Evolutionary conservation across 92 coral and sea anemone genomes (phyloP), one percentile per base, ranked within the genome.

Genomic region (Desmophyllum pertusum): DNA sequence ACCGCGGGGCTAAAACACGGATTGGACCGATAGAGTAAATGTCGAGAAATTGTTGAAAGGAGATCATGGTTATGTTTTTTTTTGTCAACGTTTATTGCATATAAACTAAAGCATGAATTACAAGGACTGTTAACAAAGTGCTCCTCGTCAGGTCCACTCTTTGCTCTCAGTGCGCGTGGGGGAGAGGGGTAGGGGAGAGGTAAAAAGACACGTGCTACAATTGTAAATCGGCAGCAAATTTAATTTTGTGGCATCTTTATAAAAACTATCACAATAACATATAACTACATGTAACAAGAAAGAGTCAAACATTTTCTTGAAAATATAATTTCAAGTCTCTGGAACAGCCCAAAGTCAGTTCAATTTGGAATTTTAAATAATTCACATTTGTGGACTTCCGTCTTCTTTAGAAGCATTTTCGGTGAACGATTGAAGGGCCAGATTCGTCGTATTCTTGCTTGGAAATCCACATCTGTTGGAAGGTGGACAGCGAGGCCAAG

Each of bases 381-480:
- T 10, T 25, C 4, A 10, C 0, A 42, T n/a, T n/a, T n/a, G 9
- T 23, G 25, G 48, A 33, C 13, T 33, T 6, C 2, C 10, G 79
- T 52, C 10, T 30, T 23, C 9, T 29, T 78, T 78, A 78, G 31
- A 79, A 79, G 14, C 83, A 93, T 51, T 93, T 93, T 31, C 97
- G 82, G 74, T 94, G 98, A 50, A 94, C 98, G 40, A 94, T 94
- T 48, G 95, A 73, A 50, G 98, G 95, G 40, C 98, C 98, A 84
- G 98, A 91, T 81, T 94, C 98, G 53, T 94, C 98, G 39, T 94
- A 94, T 89, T 94, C 98, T 63, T 94, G 95, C 80, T 94, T 94
- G 86, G 98, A 94, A 89, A 94, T 94, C 95, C 98, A 94, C 98
- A 94, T 94, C 95, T 94, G 98, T 94, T 94, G 98, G 98, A 94